Percentiles rank a stretch among this genome's conserved stretches.
Evolutionary conservation across 2,888 invertebrate genomes (phyloP).

Genomic region (Ditula angustiorana): DNA sequence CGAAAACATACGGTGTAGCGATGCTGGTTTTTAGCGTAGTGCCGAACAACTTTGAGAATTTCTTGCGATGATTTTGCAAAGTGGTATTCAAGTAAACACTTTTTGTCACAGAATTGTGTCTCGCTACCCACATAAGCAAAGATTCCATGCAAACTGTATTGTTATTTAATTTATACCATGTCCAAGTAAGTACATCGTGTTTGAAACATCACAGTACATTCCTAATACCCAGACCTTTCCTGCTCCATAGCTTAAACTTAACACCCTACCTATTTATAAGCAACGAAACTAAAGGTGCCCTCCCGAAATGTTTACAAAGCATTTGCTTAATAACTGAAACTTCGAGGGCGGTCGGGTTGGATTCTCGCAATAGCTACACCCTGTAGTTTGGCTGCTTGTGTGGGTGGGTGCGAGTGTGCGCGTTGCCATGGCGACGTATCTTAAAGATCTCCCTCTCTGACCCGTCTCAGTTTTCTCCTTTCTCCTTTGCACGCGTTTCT

Average conservation of each 20-base stretch:
- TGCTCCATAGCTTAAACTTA: conserved; percentile 75
- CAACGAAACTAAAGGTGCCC: conserved; percentile 75
- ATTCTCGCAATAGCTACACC: conserved; percentile 75
- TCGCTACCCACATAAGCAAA: too few species aligned
- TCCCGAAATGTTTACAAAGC: conserved; percentile 84
- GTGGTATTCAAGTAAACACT: too few species aligned
- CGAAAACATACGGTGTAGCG: too few species aligned
- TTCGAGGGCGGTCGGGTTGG: conserved; percentile 78
- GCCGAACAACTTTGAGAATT: too few species aligned
- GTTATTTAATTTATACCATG: not conserved
- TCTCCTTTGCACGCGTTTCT: conserved; percentile 84
- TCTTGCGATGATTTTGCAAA: too few species aligned
- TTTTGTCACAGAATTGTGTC: too few species aligned
- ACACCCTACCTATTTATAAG: conserved; percentile 76
- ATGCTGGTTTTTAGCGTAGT: too few species aligned
- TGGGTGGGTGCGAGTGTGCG: conserved; percentile 56
- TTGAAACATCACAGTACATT: conserved; percentile 21
- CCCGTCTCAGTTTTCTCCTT: conserved; percentile 84
- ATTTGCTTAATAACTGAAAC: conserved; percentile 85
- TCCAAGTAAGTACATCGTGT: conserved; percentile 1
- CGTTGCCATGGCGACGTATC: conserved; percentile 82
- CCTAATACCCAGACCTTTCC: conserved; percentile 39
- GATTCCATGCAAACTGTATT: too few species aligned
- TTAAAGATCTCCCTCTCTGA: conserved; percentile 83
- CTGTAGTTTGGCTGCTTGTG: conserved; percentile 24